A percentile compares a stretch with the other conserved stretches of the same genome.
phyloP scores from a whole-genome alignment of 2,888 invertebrate genomes.

The Trypoxylon attenuatum region DNA sequence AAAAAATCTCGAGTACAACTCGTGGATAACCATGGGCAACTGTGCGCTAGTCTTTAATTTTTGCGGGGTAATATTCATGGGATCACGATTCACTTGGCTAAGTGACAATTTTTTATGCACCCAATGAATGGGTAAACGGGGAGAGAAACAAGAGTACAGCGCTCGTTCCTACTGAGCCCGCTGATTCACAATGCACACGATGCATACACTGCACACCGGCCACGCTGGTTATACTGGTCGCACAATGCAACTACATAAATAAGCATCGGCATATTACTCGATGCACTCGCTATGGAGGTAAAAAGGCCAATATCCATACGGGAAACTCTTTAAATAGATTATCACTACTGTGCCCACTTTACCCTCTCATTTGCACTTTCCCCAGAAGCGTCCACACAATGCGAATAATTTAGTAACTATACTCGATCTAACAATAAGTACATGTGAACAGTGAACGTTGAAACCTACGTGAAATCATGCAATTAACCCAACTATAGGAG shows the following conservation, averaged over 20 bases:
- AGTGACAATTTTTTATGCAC: constrained; percentile 41
- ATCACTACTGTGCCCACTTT: too few relatives aligned
- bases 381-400: too few relatives aligned
- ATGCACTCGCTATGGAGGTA: constrained; percentile 20
- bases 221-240: too few relatives aligned
- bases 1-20: neutral
- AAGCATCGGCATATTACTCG: constrained; percentile 47
- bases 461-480: too few relatives aligned
- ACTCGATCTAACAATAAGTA: too few relatives aligned
- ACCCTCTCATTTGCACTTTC: too few relatives aligned
- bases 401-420: too few relatives aligned
- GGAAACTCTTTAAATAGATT: neutral
- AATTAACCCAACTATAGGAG: too few relatives aligned
- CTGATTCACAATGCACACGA: constrained; percentile 52
- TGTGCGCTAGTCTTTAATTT: constrained; percentile 24
- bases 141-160: constrained; percentile 48
- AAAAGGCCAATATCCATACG: neutral
- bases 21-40: neutral
- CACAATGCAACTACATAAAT: constrained; percentile 43
- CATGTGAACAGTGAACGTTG: too few relatives aligned
- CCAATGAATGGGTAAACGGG: constrained; percentile 48
- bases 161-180: constrained; percentile 32
- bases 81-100: constrained; percentile 23
- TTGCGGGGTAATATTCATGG: constrained; percentile 29
- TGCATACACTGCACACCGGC: constrained; percentile 23